Base-by-base conservation (phyloP, 2,888 invertebrate genomes). In the Ophioninae sp. region DNA sequence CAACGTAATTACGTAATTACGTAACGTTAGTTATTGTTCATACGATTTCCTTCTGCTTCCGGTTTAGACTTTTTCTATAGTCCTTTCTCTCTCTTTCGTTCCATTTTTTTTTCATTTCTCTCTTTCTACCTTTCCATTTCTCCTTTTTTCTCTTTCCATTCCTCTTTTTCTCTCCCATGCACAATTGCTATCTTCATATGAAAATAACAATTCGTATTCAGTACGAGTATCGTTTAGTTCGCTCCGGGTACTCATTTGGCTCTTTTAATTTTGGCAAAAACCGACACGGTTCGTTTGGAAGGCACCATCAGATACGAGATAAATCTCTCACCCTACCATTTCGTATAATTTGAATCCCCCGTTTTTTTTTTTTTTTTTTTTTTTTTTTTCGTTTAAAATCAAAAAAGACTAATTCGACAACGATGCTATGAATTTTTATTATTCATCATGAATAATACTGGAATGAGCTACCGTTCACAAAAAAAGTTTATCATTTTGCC, bases 11-110 rank as follows among this genome's bases (percentile, higher is more conserved):
- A 17, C 86, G 87, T 87, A 88, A 90, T 89, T 88, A 87, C 88
- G 88, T 89, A 87, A 88, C 88, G 86, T 90, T 90, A 90, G 90
- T 90, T 90, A 90, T 89, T 89, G 71, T 74, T 69, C 67, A 59
- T 64, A 51, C 63, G 17, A 37, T 44, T 69, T 69, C 72, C 58
- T 81, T 61, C 20, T 67, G 59, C 51, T 65, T 59, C 41, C 41
- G 51, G 68, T 63, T 58, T n/a, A 8, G n/a, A 44, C 56, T 73
- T 61, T 67, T 22, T 30, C 44, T 59, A 68, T 65, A 6, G 8
- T 72, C 75, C 51, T 71, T 59, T 82, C 75, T 67, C 76, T 81
- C 73, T 61, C 72, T 76, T 81, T 76, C 72, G n/a, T n/a, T n/a
- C n/a, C n/a, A n/a, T n/a, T 76, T 72, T 75, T 59, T 51, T 23